A percentile compares a stretch with the other conserved stretches of the same genome.
These are phyloP conservation scores for Aleiodes alternator DNA, from an alignment of 2,888 invertebrate species.

Conservation along the genomic window DNA sequence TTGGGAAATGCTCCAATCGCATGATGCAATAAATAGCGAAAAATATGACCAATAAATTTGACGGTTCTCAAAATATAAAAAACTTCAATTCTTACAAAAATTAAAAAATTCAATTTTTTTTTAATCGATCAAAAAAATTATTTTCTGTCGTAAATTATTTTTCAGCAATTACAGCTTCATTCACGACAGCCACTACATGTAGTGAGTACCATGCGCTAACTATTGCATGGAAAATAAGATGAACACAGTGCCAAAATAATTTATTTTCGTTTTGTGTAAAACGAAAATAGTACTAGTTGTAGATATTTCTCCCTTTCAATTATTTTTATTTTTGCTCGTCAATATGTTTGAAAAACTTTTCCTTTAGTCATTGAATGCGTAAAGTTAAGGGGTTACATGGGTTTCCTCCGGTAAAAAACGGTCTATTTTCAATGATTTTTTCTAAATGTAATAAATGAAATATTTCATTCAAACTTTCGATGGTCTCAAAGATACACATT, in stretches of 20 bases:
- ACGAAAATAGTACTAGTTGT: slow-evolving; percentile 9
- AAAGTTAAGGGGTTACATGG: too few species aligned
- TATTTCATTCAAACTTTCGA: too few species aligned
- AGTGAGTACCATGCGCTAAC: slow-evolving; percentile 70
- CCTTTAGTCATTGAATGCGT: too few species aligned
- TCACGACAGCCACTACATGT: slow-evolving; percentile 75
- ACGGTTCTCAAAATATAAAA: neutral
- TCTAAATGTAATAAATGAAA: too few species aligned
- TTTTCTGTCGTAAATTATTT: slow-evolving; percentile 54
- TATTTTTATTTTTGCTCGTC: too few species aligned
- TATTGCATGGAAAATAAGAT: slow-evolving; percentile 52
- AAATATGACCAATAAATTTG: neutral
- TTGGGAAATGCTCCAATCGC: neutral
- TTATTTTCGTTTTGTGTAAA: slow-evolving; percentile 12
- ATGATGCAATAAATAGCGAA: neutral
- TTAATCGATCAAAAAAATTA: neutral
- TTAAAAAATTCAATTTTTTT: neutral
- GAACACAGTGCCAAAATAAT: slow-evolving; percentile 18
- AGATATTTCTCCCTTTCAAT: neutral
- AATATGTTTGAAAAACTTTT: too few species aligned
- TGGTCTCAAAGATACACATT: too few species aligned
- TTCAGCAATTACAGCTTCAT: slow-evolving; percentile 74
- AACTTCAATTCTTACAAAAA: neutral
- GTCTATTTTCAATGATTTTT: too few species aligned
- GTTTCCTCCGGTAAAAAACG: too few species aligned